Evolutionary conservation across 2,797 vertebrate genomes (phyloP), one percentile per base, ranked within the genome.

Genomic region (Anisognathus igniventris): DNA sequence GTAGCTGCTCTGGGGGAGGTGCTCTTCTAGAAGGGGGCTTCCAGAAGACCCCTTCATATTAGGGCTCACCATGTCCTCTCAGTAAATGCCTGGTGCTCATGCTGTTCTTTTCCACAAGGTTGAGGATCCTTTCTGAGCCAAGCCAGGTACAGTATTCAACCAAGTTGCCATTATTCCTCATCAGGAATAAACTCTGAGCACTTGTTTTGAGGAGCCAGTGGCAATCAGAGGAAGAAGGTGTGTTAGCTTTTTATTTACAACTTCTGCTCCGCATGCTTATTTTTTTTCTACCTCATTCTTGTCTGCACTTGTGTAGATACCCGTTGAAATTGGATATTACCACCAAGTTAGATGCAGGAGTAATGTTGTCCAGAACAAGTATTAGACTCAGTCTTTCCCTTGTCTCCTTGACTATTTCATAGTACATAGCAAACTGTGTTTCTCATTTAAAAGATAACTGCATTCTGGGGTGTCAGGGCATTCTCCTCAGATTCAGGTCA

Each of bases 351-450:
- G 27, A 30, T 22, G 1, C 22, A 18, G 42, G 12, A 39, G 20
- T n/a, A 50, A 37, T 28, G 33, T n/a, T 42, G 21, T 33, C 25
- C 19, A 33, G 60, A 62, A 9, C 9, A 30, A n/a, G 25, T 27
- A 2, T 50, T 64, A 5, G 1, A 6, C 20, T 48, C 2, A 1
- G 18, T 37, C 22, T 76, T 71, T 50, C 19, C 10, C 28, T 33
- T 9, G 7, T 47, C 11, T 64, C 42, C 45, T 51, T 18, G 37
- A 7, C 39, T 0, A 0, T 42, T 67, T 22, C 4, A 0, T 31
- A 53, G 53, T 25, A 23, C 0, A 0, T 28, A 48, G 23, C 28
- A 45, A 64, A 7, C 21, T 42, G 51, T 7, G 9, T 74, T 88
- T 86, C 40, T 71, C 2, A 5, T 53, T 27, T 13, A 8, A 62